Evolutionary conservation across 1,140 invertebrate species (phyloP).

Genomic region (Papilio glaucus): DNA sequence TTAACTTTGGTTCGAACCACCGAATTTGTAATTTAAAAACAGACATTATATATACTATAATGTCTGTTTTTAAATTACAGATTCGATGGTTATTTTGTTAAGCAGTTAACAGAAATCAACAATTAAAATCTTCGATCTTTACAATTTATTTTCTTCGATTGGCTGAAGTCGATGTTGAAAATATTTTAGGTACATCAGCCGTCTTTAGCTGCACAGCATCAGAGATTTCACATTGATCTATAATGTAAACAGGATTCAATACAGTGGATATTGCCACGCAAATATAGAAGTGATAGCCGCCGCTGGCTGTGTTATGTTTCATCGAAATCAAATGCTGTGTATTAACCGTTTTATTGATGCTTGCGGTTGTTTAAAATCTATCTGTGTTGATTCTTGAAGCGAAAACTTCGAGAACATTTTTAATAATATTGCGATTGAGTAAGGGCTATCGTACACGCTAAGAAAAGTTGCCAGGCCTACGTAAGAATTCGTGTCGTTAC

Average conservation of each 20-base stretch:
- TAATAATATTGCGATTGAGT: too few species aligned
- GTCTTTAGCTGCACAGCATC: background rate
- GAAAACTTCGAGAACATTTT: too few species aligned
- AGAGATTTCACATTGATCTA: background rate
- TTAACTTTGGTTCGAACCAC: too few species aligned
- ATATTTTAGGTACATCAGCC: background rate
- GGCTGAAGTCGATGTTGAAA: background rate
- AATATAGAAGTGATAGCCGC: background rate
- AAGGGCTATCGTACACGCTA: too few species aligned
- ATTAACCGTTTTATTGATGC: background rate
- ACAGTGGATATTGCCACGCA: background rate
- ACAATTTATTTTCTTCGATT: background rate
- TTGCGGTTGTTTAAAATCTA: constrained; percentile 49
- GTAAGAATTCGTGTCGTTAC: too few species aligned
- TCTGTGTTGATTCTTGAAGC: too few species aligned
- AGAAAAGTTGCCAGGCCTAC: too few species aligned
- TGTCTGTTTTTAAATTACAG: too few species aligned
- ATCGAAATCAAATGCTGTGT: background rate
- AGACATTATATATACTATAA: too few species aligned
- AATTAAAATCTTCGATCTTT: background rate
- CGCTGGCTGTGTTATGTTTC: background rate
- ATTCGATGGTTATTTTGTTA: too few species aligned
- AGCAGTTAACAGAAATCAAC: too few species aligned
- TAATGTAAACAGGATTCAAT: constrained; percentile 1
- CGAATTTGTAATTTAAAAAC: too few species aligned